Base-by-base conservation (phyloP, 2,888 invertebrate species). In the Orthonychiurus folsomi region DNA sequence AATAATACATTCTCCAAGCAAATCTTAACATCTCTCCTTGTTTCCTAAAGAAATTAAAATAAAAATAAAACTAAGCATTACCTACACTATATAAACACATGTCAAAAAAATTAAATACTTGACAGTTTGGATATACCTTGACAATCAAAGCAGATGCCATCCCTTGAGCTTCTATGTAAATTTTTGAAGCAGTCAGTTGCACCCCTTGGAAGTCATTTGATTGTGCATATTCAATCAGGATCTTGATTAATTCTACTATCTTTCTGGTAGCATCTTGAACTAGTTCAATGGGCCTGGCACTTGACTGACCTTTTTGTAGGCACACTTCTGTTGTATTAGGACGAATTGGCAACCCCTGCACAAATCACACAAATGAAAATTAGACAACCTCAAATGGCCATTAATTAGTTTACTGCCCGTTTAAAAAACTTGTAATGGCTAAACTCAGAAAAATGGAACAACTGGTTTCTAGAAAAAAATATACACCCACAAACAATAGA, bases 221-320 rank as follows among this genome's bases (percentile, higher is more conserved):
- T 25, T 63, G 66, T 21, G 72, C 68, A 50, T 65, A 64, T 52
- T 70, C 69, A 27, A 72, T 66, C 3, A 72, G 56, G 57, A 68
- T 62, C 56, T 72, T 72, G 21, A 72, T 72, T 23, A 69, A 55
- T 23, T 72, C 70, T 2, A 72, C 72, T 18, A 70, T 67, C 60
- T 67, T 66, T 28, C 66, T 63, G 15, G 72, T 72, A 18, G 70
- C 67, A 18, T 63, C 64, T 58, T 72, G 69, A 23, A 70, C 68
- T 15, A 68, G 59, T n/a, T 66, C 66, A 50, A 9, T n/a, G 9
- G 9, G n/a, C 20, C n/a, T n/a, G n/a, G n/a, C n/a, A 28, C 54
- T 50, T 12, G 9, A 21, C 54, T 28, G 28, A 23, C 59, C 47
- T 59, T 66, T 63, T 21, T 59, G 62, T 1, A 63, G 26, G 21